Evolutionary conservation across 2,888 invertebrate genomes (phyloP).

Genomic region (Trisateles emortualis): DNA sequence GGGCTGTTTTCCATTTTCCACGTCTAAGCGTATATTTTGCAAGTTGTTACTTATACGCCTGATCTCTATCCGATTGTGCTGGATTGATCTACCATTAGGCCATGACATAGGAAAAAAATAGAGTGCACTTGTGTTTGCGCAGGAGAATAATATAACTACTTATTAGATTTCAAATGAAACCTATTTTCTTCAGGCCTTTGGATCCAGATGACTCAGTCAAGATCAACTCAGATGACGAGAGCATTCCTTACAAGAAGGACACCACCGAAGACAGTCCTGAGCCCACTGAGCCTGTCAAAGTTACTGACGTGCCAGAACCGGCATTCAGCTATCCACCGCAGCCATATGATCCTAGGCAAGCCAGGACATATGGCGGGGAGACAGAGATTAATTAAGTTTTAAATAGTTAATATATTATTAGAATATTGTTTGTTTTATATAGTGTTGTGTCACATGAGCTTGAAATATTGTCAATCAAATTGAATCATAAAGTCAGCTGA

Average conservation of each 20-base stretch:
- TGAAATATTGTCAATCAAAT: neutral
- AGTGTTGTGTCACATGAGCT: neutral
- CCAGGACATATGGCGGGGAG: conserved; percentile 72
- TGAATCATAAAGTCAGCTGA: no score
- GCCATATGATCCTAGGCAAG: conserved; percentile 44
- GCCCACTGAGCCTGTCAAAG: conserved; percentile 69
- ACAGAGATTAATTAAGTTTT: conserved; percentile 75
- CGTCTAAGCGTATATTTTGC: no score
- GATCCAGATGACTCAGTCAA: conserved; percentile 80
- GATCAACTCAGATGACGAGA: conserved; percentile 80
- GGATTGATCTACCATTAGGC: no score
- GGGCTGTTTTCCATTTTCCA: no score
- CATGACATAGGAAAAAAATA: no score
- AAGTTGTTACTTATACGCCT: no score
- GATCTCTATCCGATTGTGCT: no score
- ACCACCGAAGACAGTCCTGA: conserved; percentile 73
- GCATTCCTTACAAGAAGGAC: conserved; percentile 82
- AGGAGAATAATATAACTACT: no score
- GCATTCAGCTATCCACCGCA: conserved; percentile 55
- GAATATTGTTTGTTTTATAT: neutral
- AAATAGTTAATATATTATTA: neutral
- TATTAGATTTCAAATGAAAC: no score
- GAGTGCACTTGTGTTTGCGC: no score
- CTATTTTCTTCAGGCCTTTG: conserved; percentile 56
- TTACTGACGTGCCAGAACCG: conserved; percentile 55